Evolutionary conservation across 2,888 invertebrate genomes (phyloP), one percentile per base, ranked within the genome.

Genomic region (Xestia rhomboidea): DNA sequence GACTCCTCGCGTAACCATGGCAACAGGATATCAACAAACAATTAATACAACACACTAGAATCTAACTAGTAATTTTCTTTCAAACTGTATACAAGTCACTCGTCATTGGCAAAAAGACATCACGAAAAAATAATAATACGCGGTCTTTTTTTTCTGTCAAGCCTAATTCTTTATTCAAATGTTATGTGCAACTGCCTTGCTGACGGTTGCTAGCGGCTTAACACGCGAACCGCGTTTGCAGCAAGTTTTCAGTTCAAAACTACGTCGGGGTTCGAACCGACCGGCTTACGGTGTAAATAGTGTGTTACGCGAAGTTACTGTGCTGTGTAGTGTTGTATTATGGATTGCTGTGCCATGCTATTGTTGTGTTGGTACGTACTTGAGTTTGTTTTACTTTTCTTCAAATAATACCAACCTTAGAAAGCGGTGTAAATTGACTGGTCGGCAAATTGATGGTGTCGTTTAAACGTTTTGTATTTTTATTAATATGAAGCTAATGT

Each of bases 221-320:
- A 92, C 96, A 96, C 96, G 96, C 96, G 93, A 96, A 92, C 93
- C 92, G 91, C 90, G 91, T 93, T 92, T 93, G 93, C 95, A 93
- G 89, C 92, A 92, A 92, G 89, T 94, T 95, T 95, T 94, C 96
- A 96, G 96, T 96, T 94, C 85, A 92, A 94, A 94, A 93, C 92
- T 90, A 93, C 92, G 92, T 91, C 93, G 93, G 91, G 92, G 88
- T 87, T 92, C 91, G 92, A 90, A 91, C 89, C 92, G 90, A 93
- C 93, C 93, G 93, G 91, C 90, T 90, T 82, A 88, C 72, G 73
- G 82, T 85, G 81, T 86, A 82, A 79, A 79, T 80, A 76, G 87
- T 83, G 87, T 83, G 86, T 79, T 77, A 83, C 86, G 83, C 76
- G 76, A 71, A 81, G 82, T 82, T 76, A 69, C 79, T 74, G 90